Evolutionary conservation across 1,140 invertebrate species (phyloP), one percentile per base, ranked within the genome.

Genomic region (Mizuhopecten yessoensis): DNA sequence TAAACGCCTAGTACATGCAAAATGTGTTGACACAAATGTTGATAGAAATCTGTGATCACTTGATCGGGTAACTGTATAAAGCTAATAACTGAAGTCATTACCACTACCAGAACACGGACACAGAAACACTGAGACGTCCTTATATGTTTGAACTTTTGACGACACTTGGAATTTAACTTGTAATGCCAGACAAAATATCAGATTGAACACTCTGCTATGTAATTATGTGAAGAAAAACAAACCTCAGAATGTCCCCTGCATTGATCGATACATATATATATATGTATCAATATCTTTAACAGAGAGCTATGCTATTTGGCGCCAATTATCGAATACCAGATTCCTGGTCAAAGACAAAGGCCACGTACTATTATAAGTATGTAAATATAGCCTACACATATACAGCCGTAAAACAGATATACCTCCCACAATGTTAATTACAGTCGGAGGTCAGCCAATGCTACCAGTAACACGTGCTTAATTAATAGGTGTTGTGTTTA

Each of bases 1-100:
- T 75, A 75, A n/a, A 75, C 11, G 29, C 57, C 57, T 75, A 75
- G n/a, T 75, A n/a, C 57, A n/a, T 75, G 29, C n/a, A 75, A 45
- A n/a, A 49, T 49, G 45, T 49, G 20, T 15, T 9, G 45, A 23
- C 3, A 49, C 20, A 49, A 10, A 49, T 20, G 13, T 2, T n/a
- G n/a, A n/a, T n/a, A n/a, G n/a, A n/a, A n/a, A n/a, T n/a, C n/a
- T n/a, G 13, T 49, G 45, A 49, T 49, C 15, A 23, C 10, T 20
- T 49, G 20, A 49, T 49, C 20, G 20, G 45, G 1, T 49, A 39
- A 39, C n/a, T n/a, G n/a, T n/a, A n/a, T n/a, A n/a, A n/a, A n/a
- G n/a, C n/a, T n/a, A n/a, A n/a, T n/a, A n/a, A n/a, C n/a, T n/a
- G n/a, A n/a, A 13, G 36, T 39, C 36, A 13, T 39, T 7, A 39